Conservation (phyloP, 1,140 invertebrate species). For the Drosophila hydei region DNA sequence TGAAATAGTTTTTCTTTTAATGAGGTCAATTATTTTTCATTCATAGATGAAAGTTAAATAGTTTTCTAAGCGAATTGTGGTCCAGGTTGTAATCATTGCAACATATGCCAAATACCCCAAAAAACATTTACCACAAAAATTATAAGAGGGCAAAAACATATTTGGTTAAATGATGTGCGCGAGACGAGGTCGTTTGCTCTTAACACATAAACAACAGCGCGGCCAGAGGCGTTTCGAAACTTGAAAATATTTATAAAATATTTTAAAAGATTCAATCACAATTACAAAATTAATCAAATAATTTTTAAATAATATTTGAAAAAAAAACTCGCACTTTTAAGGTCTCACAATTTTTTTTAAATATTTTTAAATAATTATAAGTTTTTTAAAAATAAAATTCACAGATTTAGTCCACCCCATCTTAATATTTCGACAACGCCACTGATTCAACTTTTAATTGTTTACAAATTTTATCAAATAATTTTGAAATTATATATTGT, state of each 20-base stretch:
- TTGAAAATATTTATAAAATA: not conserved
- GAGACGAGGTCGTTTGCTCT: constrained; percentile 12
- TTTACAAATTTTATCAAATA: constrained; percentile 52
- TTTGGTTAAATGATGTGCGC: constrained; percentile 32
- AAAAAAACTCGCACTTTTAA: not conserved
- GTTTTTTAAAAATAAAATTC: not conserved
- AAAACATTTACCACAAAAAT: constrained; percentile 1
- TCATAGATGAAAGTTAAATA: not conserved
- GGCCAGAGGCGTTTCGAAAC: constrained; percentile 16
- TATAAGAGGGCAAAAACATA: constrained; percentile 27
- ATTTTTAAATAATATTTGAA: not conserved
- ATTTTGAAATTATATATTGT: constrained; percentile 53
- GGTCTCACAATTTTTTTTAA: not conserved
- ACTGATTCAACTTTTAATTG: constrained; percentile 40
- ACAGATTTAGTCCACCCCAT: not conserved
- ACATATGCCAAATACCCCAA: not conserved
- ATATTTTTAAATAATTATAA: not conserved
- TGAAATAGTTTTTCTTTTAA: not conserved
- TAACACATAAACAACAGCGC: constrained; percentile 12
- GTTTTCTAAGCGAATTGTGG: not conserved
- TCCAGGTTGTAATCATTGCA: not conserved
- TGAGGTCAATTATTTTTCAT: constrained; percentile 2
- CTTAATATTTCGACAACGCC: constrained; percentile 16
- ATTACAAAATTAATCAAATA: not conserved
- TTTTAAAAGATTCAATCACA: no score